A percentile compares a stretch with the other conserved stretches of the same genome.
These are phyloP conservation scores for Punctoribates punctum DNA, from an alignment of 2,888 invertebrate species.

Conservation along the genomic window DNA sequence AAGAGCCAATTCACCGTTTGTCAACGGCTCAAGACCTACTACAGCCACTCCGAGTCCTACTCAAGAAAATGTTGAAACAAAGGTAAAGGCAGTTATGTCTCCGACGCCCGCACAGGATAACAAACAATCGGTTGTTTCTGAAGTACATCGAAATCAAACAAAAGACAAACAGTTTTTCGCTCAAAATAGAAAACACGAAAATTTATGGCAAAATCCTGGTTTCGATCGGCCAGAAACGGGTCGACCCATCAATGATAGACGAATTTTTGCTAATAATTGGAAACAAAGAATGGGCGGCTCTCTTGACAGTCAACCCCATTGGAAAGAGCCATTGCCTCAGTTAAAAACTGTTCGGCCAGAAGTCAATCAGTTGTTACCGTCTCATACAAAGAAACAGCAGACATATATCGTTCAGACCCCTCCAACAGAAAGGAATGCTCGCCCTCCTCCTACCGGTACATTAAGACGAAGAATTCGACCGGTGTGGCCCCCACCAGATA, in stretches of 20 bases:
- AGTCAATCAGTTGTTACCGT: slow-evolving; percentile 41
- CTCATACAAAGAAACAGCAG: slow-evolving; percentile 40
- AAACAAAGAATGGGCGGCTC: slow-evolving; percentile 8
- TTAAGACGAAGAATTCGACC: slow-evolving; percentile 27
- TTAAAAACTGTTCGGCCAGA: slow-evolving; percentile 9
- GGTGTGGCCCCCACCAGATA: slow-evolving; percentile 40
- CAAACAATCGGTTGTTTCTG: background rate
- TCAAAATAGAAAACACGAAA: background rate
- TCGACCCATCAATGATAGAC: slow-evolving; percentile 28
- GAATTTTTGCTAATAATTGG: slow-evolving; percentile 29
- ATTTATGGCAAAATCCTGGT: background rate
- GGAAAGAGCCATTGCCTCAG: slow-evolving; percentile 37
- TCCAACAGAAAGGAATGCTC: slow-evolving; percentile 37
- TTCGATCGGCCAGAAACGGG: background rate
- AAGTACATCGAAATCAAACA: background rate
- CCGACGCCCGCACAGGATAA: slow-evolving; percentile 19
- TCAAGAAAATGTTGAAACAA: background rate
- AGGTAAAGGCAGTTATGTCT: background rate
- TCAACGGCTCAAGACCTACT: background rate
- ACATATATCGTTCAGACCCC: slow-evolving; percentile 44
- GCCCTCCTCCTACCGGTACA: slow-evolving; percentile 36
- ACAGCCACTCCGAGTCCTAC: slow-evolving; percentile 2
- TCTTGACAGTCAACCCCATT: slow-evolving; percentile 22
- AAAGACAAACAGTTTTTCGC: background rate
- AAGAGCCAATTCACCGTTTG: background rate